Evolutionary conservation across 2,888 invertebrate species (phyloP).

Genomic region (Athalia cordata): DNA sequence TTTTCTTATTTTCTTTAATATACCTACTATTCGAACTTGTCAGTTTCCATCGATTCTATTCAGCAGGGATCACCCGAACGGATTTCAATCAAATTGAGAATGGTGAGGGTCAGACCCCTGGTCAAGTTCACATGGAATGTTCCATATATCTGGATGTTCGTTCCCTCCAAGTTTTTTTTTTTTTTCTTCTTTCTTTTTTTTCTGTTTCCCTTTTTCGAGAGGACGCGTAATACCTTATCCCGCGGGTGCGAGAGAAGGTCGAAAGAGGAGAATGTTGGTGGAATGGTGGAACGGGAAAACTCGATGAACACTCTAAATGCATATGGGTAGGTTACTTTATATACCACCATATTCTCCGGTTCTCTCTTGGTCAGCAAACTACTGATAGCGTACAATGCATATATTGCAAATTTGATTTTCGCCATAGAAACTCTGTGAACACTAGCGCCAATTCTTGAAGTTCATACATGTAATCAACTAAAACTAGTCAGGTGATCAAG

Average conservation of each 20-base stretch:
- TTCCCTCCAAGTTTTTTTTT: not conserved
- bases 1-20: no score
- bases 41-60: no score
- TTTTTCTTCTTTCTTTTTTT: conserved; percentile 27
- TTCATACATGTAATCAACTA: no score
- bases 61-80: no score
- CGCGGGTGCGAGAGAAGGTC: not conserved
- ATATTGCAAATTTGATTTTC: conserved; percentile 35
- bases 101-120: no score
- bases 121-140: no score
- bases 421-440: not conserved
- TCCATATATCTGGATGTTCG: no score
- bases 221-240: not conserved
- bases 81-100: no score
- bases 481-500: no score
- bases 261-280: conserved; percentile 7
- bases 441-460: not conserved
- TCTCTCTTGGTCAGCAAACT: not conserved
- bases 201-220: not conserved
- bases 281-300: conserved; percentile 6
- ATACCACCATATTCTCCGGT: not conserved
- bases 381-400: conserved; percentile 33
- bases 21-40: no score
- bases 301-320: conserved; percentile 40
- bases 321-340: not conserved